A percentile compares a stretch with the other conserved stretches of the same genome.
These are phyloP conservation scores for Drosophila lacicola DNA, from an alignment of 2,888 invertebrate species.

Conservation along the genomic window DNA sequence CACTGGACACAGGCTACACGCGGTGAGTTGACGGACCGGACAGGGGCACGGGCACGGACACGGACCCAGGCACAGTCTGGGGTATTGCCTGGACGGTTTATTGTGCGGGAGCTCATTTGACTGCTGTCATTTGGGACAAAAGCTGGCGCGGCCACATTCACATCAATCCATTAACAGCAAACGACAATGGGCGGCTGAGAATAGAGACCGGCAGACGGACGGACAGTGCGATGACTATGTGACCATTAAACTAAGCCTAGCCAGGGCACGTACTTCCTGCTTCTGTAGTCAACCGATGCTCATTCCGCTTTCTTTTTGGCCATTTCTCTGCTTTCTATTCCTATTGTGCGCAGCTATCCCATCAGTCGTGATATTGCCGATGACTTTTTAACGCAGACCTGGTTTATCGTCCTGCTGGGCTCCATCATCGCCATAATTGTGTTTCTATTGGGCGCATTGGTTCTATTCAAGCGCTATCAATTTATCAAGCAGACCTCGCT, in stretches of 20 bases:
- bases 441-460: slow-evolving; percentile 92
- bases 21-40: slow-evolving; percentile 64
- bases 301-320: slow-evolving; percentile 38
- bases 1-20: slow-evolving; percentile 85
- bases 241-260: slow-evolving; percentile 74
- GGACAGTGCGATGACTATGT: slow-evolving; percentile 42
- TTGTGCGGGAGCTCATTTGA: slow-evolving; percentile 73
- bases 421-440: slow-evolving; percentile 94
- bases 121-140: slow-evolving; percentile 59
- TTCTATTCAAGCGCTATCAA: slow-evolving; percentile 90
- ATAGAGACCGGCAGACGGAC: not conserved
- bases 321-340: slow-evolving; percentile 10
- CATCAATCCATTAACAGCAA: slow-evolving; percentile 81
- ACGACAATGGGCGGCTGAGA: slow-evolving; percentile 69
- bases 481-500: slow-evolving; percentile 89
- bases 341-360: slow-evolving; percentile 85
- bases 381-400: slow-evolving; percentile 93
- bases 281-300: slow-evolving; percentile 36
- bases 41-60: slow-evolving; percentile 4
- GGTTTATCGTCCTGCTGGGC: slow-evolving; percentile 95
- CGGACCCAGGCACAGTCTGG: not conserved
- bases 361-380: slow-evolving; percentile 87
- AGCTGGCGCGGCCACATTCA: slow-evolving; percentile 42
- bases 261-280: slow-evolving; percentile 69
- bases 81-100: slow-evolving; percentile 20